Evolutionary conservation across 30 jellyfish, hydroid and myxozoan genomes (phyloP).

Genomic region (Cassiopea andromeda): DNA sequence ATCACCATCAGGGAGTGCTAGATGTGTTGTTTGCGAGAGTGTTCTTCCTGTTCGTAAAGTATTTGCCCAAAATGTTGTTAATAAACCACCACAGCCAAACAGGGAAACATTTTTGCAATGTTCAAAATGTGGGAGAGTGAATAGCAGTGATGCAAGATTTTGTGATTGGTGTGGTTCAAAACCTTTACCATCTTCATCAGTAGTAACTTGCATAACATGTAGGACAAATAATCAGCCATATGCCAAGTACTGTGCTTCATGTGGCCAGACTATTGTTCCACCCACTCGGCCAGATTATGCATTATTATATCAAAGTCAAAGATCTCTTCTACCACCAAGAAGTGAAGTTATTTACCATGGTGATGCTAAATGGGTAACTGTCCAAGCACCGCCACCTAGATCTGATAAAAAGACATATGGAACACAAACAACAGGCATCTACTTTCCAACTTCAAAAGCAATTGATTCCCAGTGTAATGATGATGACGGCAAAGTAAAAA

Average conservation of each 20-base stretch:
- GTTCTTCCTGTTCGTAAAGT: constrained; percentile 61
- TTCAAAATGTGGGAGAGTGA: constrained; percentile 84
- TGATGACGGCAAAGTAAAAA: constrained; percentile 22
- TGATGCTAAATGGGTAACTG: constrained; percentile 69
- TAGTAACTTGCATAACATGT: constrained; percentile 76
- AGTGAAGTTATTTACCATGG: constrained; percentile 11
- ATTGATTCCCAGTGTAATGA: constrained; percentile 60
- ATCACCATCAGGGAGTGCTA: constrained; percentile 62
- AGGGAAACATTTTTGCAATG: constrained; percentile 74
- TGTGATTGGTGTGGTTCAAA: constrained; percentile 98
- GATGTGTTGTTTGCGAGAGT: constrained; percentile 91
- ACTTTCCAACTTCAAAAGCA: constrained; percentile 61
- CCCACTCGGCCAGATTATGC: constrained; percentile 78
- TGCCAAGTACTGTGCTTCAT: constrained; percentile 80
- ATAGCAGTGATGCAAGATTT: constrained; percentile 93
- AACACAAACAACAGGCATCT: constrained; percentile 67
- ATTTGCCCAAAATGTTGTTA: constrained; percentile 51
- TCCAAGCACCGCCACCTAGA: constrained; percentile 44
- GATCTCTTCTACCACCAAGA: constrained; percentile 1
- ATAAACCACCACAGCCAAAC: constrained; percentile 85
- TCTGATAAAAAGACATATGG: constrained; percentile 51
- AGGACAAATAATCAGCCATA: constrained; percentile 63
- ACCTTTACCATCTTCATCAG: constrained; percentile 74
- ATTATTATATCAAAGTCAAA: constrained; percentile 41
- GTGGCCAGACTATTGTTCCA: constrained; percentile 82